Percentiles rank a stretch among this genome's conserved stretches.
Evolutionary conservation across 2,888 invertebrate species (phyloP).

Genomic region (Sarcophaga caerulescens): DNA sequence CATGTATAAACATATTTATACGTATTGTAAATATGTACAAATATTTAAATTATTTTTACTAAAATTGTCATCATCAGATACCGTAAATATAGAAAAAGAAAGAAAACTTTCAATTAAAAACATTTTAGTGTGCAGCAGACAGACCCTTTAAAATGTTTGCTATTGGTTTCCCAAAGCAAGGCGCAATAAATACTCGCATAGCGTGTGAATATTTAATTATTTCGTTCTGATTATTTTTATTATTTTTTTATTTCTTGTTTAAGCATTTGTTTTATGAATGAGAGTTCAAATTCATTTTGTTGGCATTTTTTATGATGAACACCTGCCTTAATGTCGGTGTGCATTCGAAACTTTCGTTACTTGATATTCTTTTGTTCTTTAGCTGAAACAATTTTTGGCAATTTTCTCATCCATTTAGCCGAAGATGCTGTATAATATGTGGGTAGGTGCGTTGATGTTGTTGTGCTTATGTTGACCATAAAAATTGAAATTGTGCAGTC

Average conservation of each 20-base stretch:
- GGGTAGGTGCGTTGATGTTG: not conserved
- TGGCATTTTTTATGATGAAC: constrained; percentile 11
- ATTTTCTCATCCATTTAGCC: constrained; percentile 61
- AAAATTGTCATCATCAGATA: too few relatives aligned
- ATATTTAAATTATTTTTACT: not conserved
- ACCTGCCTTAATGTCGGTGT: constrained; percentile 65
- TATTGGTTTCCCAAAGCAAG: not conserved
- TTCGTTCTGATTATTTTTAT: constrained; percentile 27
- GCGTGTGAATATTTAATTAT: constrained; percentile 64
- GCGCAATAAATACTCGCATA: constrained; percentile 29
- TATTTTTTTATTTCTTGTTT: constrained; percentile 1
- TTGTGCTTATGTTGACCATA: constrained; percentile 29
- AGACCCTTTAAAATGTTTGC: not conserved
- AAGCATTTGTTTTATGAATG: constrained; percentile 49
- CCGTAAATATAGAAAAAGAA: not conserved
- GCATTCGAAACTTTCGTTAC: constrained; percentile 57
- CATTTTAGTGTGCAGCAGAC: not conserved
- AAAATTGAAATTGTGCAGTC: constrained; percentile 55
- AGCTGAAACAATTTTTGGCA: constrained; percentile 57
- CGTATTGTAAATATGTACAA: too few relatives aligned
- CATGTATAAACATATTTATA: too few relatives aligned
- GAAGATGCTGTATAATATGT: constrained; percentile 53
- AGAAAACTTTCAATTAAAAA: not conserved
- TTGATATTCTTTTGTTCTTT: constrained; percentile 60
- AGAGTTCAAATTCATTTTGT: constrained; percentile 28